Evolutionary conservation across 2,113 vertebrate genomes (phyloP).

Genomic region (Prochilodus magdalenae): DNA sequence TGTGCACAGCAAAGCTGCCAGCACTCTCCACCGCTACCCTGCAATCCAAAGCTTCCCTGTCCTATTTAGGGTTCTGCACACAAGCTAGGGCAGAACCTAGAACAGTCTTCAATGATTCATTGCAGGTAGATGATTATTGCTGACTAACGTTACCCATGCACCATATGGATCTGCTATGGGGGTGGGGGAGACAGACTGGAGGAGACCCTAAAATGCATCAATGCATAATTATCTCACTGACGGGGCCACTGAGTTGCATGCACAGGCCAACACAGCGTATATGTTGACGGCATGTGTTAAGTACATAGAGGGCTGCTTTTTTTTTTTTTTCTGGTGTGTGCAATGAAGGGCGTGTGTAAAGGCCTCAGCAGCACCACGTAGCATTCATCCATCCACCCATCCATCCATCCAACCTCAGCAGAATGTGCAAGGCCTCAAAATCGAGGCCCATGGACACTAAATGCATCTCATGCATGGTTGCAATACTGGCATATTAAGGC

Average conservation of each 20-base stretch:
- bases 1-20: background rate
- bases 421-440: background rate
- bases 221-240: too few relatives aligned
- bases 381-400: background rate
- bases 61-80: background rate
- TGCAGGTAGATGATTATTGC: background rate
- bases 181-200: too few relatives aligned
- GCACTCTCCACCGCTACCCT: background rate
- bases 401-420: too few relatives aligned
- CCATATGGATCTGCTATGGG: background rate
- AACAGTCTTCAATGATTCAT: background rate
- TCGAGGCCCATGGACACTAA: background rate
- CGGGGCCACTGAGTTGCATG: too few relatives aligned
- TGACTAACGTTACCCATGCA: background rate
- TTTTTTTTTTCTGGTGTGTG: constrained; percentile 4
- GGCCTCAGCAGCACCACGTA: constrained; percentile 17
- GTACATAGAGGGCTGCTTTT: background rate
- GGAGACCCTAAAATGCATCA: too few relatives aligned
- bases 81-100: background rate
- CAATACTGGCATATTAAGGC: background rate
- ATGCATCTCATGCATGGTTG: background rate
- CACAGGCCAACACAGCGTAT: too few relatives aligned
- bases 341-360: constrained; percentile 33
- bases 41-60: background rate
- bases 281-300: background rate